phyloP scores from a whole-genome alignment of 37 sponge, comb jelly and placozoan species.

The Lycopodina hypogea region DNA sequence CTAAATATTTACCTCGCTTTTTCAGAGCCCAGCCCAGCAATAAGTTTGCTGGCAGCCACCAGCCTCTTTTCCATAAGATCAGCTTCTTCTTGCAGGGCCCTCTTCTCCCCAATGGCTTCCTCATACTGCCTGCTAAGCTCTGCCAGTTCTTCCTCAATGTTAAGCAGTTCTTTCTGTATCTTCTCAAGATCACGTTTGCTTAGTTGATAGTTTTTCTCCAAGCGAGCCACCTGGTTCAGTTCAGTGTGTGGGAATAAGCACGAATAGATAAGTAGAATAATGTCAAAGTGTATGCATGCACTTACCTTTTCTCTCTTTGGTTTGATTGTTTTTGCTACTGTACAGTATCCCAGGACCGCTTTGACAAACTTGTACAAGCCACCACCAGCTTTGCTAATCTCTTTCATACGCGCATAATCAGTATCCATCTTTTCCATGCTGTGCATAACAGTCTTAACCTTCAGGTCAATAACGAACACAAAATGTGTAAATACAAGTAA shows the following conservation, averaged over 20 bases:
- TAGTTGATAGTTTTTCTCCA: constrained; percentile 89
- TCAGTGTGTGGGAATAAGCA: background rate
- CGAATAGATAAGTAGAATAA: background rate
- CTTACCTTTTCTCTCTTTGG: constrained; percentile 94
- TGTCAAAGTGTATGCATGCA: background rate
- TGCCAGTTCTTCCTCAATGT: constrained; percentile 78
- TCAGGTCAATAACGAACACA: too few species aligned
- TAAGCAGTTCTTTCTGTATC: constrained; percentile 85
- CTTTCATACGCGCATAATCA: constrained; percentile 79
- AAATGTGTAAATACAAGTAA: background rate
- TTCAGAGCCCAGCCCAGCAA: constrained; percentile 96
- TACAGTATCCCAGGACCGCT: constrained; percentile 97
- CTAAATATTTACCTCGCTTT: constrained; percentile 50
- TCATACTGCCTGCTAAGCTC: constrained; percentile 83
- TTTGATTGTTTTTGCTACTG: constrained; percentile 94
- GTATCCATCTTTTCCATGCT: constrained; percentile 76
- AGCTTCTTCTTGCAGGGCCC: constrained; percentile 90
- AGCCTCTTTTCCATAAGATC: constrained; percentile 96
- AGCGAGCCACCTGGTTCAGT: constrained; percentile 71
- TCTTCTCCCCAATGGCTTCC: constrained; percentile 91
- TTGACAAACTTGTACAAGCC: constrained; percentile 94
- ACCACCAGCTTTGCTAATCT: constrained; percentile 91
- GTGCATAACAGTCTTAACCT: constrained; percentile 61
- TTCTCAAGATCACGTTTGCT: constrained; percentile 96
- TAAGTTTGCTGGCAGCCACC: constrained; percentile 95